Conservation (phyloP, 2,888 invertebrate genomes). For the Alitta virens region DNA sequence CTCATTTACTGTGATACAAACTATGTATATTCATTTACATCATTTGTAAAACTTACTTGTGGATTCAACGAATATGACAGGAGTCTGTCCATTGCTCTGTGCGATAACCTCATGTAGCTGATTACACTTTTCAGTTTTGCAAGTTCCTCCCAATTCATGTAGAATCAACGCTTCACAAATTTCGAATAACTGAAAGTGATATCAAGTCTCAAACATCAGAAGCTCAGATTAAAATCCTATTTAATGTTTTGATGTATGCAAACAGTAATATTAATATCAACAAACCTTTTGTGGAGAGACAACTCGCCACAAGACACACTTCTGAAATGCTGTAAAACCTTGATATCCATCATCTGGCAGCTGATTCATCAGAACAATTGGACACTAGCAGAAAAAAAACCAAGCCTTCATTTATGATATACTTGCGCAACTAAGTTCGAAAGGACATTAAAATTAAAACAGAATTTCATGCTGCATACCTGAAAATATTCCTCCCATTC, state of each 20-base stretch:
- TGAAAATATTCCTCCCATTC: conserved; percentile 53
- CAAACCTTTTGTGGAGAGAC: conserved; percentile 43
- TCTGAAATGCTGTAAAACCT: conserved; percentile 50
- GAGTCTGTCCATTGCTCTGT: conserved; percentile 39
- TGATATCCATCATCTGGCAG: conserved; percentile 44
- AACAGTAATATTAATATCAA: not conserved
- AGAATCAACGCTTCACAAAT: conserved; percentile 42
- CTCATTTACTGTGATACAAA: no score
- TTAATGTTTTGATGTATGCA: not conserved
- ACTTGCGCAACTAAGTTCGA: no score
- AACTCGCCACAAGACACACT: conserved; percentile 52
- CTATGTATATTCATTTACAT: not conserved
- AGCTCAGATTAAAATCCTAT: not conserved
- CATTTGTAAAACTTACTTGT: not conserved
- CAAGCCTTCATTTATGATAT: not conserved
- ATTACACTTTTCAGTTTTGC: conserved; percentile 40
- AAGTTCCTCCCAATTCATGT: conserved; percentile 47
- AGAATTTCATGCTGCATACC: conserved; percentile 27
- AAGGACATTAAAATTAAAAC: no score
- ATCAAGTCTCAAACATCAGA: no score
- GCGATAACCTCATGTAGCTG: conserved; percentile 42
- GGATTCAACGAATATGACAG: conserved; percentile 39
- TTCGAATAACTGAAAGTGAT: conserved; percentile 40
- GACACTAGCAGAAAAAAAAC: conserved; percentile 34
- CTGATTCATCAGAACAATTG: conserved; percentile 42